These are phyloP conservation scores for Rhipidura dahli DNA, from an alignment of 2,113 vertebrate species.

Conservation along the genomic window DNA sequence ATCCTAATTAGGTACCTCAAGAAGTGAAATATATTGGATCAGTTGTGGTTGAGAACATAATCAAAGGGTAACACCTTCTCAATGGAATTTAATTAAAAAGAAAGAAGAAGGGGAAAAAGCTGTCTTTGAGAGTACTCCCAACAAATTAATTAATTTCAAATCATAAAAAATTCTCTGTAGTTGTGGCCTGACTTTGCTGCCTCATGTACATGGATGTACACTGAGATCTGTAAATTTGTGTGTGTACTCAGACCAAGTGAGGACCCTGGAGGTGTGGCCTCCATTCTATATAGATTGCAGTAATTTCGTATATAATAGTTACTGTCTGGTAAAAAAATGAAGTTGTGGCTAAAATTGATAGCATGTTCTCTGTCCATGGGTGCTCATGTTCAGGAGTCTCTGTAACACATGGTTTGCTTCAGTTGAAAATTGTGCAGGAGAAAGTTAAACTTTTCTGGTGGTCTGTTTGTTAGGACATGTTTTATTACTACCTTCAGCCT, in stretches of 20 bases:
- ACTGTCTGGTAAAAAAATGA: neutral
- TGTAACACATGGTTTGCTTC: neutral
- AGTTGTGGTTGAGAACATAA: neutral
- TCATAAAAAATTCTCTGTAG: neutral
- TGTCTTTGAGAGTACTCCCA: neutral
- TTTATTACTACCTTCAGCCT: neutral
- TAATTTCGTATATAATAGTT: neutral
- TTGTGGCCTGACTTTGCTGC: neutral
- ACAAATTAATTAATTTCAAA: neutral
- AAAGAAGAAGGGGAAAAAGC: neutral
- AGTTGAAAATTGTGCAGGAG: neutral
- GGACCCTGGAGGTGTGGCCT: neutral
- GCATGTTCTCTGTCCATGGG: neutral
- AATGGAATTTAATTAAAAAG: constrained; percentile 7
- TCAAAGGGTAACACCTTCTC: neutral
- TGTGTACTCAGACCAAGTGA: neutral
- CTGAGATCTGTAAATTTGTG: neutral
- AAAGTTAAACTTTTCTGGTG: neutral
- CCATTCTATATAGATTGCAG: neutral
- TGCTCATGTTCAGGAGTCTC: neutral
- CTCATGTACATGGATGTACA: neutral
- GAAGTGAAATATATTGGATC: neutral
- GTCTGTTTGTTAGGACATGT: neutral
- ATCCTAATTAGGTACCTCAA: neutral
- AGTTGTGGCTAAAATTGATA: neutral